Percentiles rank a stretch among this genome's conserved stretches.
Conservation (phyloP, 2,888 invertebrate species). For the Apotomis betuletana region DNA sequence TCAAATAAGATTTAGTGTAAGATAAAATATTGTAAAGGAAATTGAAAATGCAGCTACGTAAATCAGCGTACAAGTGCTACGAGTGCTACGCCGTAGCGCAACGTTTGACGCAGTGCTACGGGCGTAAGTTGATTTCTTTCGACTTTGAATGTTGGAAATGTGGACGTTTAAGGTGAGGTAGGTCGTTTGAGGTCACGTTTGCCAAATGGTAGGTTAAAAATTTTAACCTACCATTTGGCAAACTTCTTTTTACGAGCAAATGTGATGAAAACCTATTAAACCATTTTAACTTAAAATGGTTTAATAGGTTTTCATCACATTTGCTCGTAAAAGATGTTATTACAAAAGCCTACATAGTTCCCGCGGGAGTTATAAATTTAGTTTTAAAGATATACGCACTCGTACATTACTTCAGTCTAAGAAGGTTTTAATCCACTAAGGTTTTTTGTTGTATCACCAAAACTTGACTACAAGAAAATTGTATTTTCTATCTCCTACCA, state of each 20-base stretch:
- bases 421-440: too few species aligned
- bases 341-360: too few species aligned
- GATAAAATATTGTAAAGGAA: background rate
- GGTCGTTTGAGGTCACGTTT: background rate
- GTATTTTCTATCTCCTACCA: too few species aligned
- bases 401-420: too few species aligned
- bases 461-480: too few species aligned
- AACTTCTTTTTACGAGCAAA: too few species aligned
- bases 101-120: conserved; percentile 25
- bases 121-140: background rate
- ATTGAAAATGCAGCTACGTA: conserved; percentile 15
- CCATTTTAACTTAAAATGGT: background rate
- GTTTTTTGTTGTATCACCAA: too few species aligned
- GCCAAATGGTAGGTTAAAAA: background rate
- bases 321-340: too few species aligned
- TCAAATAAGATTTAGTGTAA: background rate
- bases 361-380: too few species aligned
- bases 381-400: too few species aligned
- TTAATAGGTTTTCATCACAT: background rate
- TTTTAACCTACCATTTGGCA: too few species aligned
- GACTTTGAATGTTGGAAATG: background rate
- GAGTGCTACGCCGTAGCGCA: conserved; percentile 35
- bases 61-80: conserved; percentile 28
- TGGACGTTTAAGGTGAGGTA: background rate
- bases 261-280: background rate